These are phyloP conservation scores for Polia nebulosa DNA, from an alignment of 2,888 invertebrate genomes.

Conservation along the genomic window DNA sequence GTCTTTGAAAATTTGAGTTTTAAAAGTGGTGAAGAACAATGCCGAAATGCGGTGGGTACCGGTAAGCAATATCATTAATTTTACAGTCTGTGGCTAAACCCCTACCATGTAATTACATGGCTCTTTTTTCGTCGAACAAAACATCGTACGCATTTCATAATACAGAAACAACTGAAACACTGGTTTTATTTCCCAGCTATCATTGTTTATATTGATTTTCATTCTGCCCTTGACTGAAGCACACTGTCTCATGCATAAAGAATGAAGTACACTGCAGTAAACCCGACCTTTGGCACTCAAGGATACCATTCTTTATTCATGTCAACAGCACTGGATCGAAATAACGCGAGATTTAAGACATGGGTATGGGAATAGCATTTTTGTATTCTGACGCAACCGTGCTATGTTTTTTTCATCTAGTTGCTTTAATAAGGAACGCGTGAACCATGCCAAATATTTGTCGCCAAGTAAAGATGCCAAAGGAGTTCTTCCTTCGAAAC, in stretches of 20 bases:
- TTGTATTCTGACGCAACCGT: not conserved
- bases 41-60: no score
- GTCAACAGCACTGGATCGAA: constrained; percentile 13
- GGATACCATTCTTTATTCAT: constrained; percentile 56
- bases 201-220: constrained; percentile 45
- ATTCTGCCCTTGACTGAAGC: constrained; percentile 49
- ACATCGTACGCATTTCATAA: not conserved
- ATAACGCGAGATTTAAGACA: constrained; percentile 26
- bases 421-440: not conserved
- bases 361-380: constrained; percentile 17
- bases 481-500: not conserved
- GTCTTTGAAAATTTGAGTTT: not conserved
- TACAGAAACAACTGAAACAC: constrained; percentile 28
- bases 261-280: constrained; percentile 58
- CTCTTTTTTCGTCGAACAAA: not conserved
- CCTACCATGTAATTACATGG: not conserved
- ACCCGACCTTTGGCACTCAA: constrained; percentile 43
- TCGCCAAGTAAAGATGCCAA: not conserved
- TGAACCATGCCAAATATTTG: constrained; percentile 21
- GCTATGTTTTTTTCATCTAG: constrained; percentile 1
- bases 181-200: constrained; percentile 43
- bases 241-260: constrained; percentile 49
- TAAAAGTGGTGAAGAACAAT: not conserved
- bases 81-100: not conserved
- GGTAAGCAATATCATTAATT: not conserved